These are phyloP conservation scores for Gymnopithys bicolor DNA, from an alignment of 2,797 vertebrate genomes.

Conservation along the genomic window DNA sequence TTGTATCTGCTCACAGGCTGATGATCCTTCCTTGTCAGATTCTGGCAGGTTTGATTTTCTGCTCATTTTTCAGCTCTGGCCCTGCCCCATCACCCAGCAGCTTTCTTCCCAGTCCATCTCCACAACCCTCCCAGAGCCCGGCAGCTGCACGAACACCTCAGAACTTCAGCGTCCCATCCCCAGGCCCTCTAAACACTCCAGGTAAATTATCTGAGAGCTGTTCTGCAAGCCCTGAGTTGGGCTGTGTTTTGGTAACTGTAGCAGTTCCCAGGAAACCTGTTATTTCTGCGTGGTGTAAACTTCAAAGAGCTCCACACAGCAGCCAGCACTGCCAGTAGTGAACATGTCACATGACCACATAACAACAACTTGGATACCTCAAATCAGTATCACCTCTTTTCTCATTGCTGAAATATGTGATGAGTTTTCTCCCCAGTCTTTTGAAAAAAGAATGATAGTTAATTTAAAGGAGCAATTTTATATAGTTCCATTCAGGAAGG, in stretches of 20 bases:
- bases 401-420: not conserved
- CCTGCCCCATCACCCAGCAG: slow-evolving; percentile 93
- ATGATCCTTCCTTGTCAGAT: not conserved
- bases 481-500: not conserved
- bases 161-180: slow-evolving; percentile 90
- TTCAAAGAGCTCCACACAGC: not conserved
- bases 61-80: slow-evolving; percentile 83
- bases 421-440: not conserved
- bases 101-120: slow-evolving; percentile 96
- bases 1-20: not conserved
- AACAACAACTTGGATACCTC: not conserved
- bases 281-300: not conserved
- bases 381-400: not conserved
- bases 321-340: not conserved
- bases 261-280: not conserved
- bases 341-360: not conserved
- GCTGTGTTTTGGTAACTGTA: not conserved
- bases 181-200: slow-evolving; percentile 94
- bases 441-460: not conserved
- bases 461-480: not conserved
- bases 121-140: slow-evolving; percentile 94
- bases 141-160: slow-evolving; percentile 91
- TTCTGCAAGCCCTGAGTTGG: not conserved
- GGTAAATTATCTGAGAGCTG: slow-evolving; percentile 73
- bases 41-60: not conserved